Base-by-base conservation (phyloP, 2,888 invertebrate species). In the Sylvicola cinctus region DNA sequence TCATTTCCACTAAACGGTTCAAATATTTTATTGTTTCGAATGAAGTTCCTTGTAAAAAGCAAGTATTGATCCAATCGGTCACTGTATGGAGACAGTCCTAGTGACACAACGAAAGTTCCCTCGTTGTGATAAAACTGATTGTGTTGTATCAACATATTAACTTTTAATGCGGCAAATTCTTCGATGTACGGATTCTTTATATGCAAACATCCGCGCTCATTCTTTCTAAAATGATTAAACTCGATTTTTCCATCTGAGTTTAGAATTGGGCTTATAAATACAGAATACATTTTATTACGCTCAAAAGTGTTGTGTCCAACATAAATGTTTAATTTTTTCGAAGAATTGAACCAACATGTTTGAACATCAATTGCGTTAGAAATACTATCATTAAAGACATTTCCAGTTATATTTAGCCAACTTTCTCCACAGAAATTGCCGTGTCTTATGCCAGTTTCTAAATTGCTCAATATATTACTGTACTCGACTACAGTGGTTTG, bases 331-430 rank as follows among this genome's bases (percentile, higher is more conserved):
- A 66, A 49, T 40, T 67, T 60, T 33, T 68, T 62, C 0, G 55
- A 49, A 14, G 64, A 62, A 41, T 58, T 48, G 44, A 59, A 65
- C 80, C 83, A 90, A 55, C 90, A 93, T 1, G 88, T 78, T 38
- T 76, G 67, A 36, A 90, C 63, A 49, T 84, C 78, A 17, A 95
- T 59, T 2, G 81, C 84, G 39, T 78, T 78, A 46, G 74, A 73
- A 17, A 67, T 51, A 44, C 85, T 85, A 31, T 72, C 70, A 44
- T 77, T 79, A 52, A 95, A 88, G 55, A 66, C 71, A 51, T 87
- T 90, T n/a, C 81, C 81, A 2, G 85, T 88, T n/a, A 93, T 68
- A 53, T 95, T 95, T 2, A 93, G 74, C 61, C 77, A 74, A 30
- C 77, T 70, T 45, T 73, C 67, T 4, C 77, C 75, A 48, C 95